phyloP scores from a whole-genome alignment of 2,113 vertebrate species.

The Genyomyrus donnyi region DNA sequence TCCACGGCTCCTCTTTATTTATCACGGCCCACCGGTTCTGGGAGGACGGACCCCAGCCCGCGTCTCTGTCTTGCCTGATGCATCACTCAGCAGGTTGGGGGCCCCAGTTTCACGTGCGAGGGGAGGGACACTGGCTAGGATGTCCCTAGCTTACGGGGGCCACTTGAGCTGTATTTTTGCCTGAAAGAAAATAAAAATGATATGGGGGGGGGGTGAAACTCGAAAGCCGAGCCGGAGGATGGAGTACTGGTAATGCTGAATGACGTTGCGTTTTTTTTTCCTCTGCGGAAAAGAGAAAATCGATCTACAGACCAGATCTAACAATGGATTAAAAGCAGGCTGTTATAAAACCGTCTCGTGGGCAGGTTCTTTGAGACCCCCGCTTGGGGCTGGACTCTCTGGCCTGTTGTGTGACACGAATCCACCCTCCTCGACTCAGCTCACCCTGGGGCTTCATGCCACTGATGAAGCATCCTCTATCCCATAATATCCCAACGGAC shows the following conservation, averaged over 20 bases:
- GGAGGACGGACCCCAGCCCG: neutral
- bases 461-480: neutral
- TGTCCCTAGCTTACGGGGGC: neutral
- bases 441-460: neutral
- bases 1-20: neutral
- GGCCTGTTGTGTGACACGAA: neutral
- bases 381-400: neutral
- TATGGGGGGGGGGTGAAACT: neutral
- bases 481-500: neutral
- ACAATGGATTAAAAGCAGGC: neutral
- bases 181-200: neutral
- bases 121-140: neutral
- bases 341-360: neutral
- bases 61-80: neutral
- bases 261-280: neutral
- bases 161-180: neutral
- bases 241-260: neutral
- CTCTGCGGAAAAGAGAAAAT: neutral
- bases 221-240: no score
- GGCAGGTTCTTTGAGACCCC: neutral
- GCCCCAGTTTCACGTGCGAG: neutral
- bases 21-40: neutral
- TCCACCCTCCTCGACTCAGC: neutral
- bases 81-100: neutral
- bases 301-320: neutral